Conservation (phyloP, 2,888 invertebrate species). For the Microplitis manilae region DNA sequence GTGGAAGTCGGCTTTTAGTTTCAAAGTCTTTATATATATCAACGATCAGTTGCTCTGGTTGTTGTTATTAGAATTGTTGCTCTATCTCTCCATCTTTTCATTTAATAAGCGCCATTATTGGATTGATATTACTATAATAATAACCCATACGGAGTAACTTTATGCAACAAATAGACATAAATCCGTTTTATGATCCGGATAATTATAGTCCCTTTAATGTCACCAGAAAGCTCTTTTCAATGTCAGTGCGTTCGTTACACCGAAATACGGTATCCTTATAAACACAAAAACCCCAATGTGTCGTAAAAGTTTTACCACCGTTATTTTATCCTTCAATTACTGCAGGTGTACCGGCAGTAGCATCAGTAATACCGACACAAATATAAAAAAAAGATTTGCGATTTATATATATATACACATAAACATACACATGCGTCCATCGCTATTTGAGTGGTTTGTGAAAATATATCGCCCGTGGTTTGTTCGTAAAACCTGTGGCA, state of each 20-base stretch:
- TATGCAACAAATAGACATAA: slow-evolving; percentile 33
- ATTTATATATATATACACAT: slow-evolving; percentile 9
- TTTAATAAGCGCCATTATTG: slow-evolving; percentile 53
- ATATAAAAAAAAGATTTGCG: not conserved
- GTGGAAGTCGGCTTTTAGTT: slow-evolving; percentile 21
- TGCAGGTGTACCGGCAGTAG: not conserved
- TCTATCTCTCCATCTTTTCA: not conserved
- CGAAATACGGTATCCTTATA: slow-evolving; percentile 9
- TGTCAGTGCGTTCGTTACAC: slow-evolving; percentile 33
- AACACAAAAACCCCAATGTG: slow-evolving; percentile 18
- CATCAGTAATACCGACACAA: not conserved
- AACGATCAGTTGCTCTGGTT: not conserved
- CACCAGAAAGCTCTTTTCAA: slow-evolving; percentile 39
- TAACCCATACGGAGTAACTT: slow-evolving; percentile 44
- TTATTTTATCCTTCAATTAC: slow-evolving; percentile 42
- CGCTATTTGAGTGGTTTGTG: not conserved
- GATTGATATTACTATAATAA: slow-evolving; percentile 56
- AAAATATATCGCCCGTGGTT: slow-evolving; percentile 20
- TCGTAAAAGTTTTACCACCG: slow-evolving; percentile 52
- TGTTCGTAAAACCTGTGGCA: slow-evolving; percentile 23
- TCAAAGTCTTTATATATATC: not conserved
- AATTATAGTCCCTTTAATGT: slow-evolving; percentile 38
- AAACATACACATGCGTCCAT: not conserved
- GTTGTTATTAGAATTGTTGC: not conserved
- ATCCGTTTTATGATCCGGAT: slow-evolving; percentile 33